A percentile compares a stretch with the other conserved stretches of the same genome.
Evolutionary conservation across 2,888 invertebrate species (phyloP).

Genomic region (Pseudococcus jackbeardsleyi): DNA sequence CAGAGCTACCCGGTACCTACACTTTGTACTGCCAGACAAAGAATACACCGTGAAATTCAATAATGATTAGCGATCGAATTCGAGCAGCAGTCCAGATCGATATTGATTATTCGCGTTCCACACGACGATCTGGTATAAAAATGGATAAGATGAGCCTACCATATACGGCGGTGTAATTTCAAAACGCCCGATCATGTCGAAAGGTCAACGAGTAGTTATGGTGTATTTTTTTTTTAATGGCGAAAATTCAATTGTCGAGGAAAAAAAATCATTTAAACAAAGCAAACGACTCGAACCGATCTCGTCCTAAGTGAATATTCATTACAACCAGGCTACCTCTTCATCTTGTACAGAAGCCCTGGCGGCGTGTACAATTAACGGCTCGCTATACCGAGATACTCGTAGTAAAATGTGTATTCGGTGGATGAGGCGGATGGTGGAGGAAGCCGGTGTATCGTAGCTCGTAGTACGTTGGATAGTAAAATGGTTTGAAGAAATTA

Average conservation of each 20-base stretch:
- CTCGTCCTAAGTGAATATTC: background rate
- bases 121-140: background rate
- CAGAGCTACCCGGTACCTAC: background rate
- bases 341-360: background rate
- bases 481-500: constrained; percentile 18
- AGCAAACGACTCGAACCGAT: constrained; percentile 8
- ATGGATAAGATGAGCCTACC: background rate
- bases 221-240: background rate
- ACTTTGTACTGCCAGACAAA: background rate
- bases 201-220: background rate
- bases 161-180: background rate
- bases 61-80: constrained; percentile 9
- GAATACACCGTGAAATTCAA: background rate
- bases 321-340: background rate
- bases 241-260: constrained; percentile 10
- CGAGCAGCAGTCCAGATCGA: background rate
- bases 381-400: background rate
- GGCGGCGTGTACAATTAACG: constrained; percentile 14
- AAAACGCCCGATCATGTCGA: constrained; percentile 6
- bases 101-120: background rate
- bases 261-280: constrained; percentile 21
- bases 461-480: constrained; percentile 23
- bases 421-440: background rate
- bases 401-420: constrained; percentile 21
- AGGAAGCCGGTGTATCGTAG: background rate